These are phyloP conservation scores for Drosophila nigrodunni DNA, from an alignment of 1,140 invertebrate species.

Conservation along the genomic window DNA sequence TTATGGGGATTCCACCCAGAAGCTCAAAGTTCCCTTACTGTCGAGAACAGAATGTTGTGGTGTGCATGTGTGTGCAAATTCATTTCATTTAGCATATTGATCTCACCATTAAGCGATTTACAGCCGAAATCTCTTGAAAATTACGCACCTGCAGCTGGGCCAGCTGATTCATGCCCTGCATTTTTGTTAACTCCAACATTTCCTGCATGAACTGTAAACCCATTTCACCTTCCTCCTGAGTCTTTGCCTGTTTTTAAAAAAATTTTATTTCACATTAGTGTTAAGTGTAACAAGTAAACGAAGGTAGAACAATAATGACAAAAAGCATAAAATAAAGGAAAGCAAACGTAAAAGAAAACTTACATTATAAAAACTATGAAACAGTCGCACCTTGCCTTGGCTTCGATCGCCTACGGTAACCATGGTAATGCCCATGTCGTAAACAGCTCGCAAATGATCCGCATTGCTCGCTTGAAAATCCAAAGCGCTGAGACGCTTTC, in stretches of 20 bases:
- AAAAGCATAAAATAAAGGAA: conserved; percentile 40
- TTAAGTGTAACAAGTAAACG: conserved; percentile 7
- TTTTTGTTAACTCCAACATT: conserved; percentile 95
- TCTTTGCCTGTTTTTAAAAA: conserved; percentile 89
- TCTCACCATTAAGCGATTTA: conserved; percentile 26
- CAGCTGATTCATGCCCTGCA: conserved; percentile 88
- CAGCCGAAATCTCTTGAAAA: conserved; percentile 14
- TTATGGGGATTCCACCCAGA: too few relatives aligned
- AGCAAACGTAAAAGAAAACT: conserved; percentile 81
- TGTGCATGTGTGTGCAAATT: neutral
- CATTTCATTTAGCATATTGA: neutral
- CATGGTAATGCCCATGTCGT: conserved; percentile 97
- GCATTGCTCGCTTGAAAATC: conserved; percentile 93
- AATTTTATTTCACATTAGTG: neutral
- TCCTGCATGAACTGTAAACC: conserved; percentile 98
- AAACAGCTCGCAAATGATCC: conserved; percentile 94
- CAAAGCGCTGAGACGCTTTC: conserved; percentile 88
- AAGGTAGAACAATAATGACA: conserved; percentile 12
- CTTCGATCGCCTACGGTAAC: conserved; percentile 91
- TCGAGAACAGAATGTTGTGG: neutral
- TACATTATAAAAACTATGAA: conserved; percentile 94
- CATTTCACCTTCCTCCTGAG: conserved; percentile 94
- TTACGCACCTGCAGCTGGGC: conserved; percentile 85
- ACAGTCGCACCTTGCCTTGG: conserved; percentile 93
- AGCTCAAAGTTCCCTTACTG: neutral